phyloP scores from a whole-genome alignment of 2,888 invertebrate species.

The Sycophila texana region DNA sequence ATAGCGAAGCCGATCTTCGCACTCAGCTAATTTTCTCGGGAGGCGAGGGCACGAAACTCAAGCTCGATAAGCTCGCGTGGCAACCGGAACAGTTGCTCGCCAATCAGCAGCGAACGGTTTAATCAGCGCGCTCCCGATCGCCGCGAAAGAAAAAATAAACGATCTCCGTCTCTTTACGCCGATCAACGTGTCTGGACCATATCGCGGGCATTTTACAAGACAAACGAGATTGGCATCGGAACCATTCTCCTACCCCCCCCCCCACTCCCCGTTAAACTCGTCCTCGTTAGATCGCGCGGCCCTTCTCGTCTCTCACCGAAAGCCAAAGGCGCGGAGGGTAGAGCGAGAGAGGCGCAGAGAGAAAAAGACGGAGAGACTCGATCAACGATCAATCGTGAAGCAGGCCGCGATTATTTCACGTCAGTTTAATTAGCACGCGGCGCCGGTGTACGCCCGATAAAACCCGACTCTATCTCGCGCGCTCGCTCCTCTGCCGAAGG shows the following conservation, averaged over 20 bases:
- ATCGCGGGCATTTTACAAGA: conserved; percentile 23
- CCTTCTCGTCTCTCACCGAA: conserved; percentile 42
- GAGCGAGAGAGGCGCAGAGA: conserved; percentile 7
- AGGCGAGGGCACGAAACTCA: neutral
- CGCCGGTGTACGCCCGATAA: conserved; percentile 72
- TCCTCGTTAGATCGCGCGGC: conserved; percentile 44
- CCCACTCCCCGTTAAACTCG: conserved; percentile 25
- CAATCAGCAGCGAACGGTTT: conserved; percentile 44
- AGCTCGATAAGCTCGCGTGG: neutral
- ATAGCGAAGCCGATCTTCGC: neutral
- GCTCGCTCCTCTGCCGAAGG: conserved; percentile 4
- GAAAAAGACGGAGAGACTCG: conserved; percentile 61
- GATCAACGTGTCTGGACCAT: conserved; percentile 15
- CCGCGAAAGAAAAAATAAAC: neutral
- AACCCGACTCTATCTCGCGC: conserved; percentile 63
- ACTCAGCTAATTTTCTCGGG: neutral
- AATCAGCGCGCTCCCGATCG: conserved; percentile 17
- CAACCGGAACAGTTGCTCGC: conserved; percentile 40
- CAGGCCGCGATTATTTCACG: conserved; percentile 74
- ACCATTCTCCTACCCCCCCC: neutral
- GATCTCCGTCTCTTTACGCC: conserved; percentile 14
- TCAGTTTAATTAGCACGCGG: conserved; percentile 75
- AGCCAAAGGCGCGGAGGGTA: conserved; percentile 41
- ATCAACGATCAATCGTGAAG: conserved; percentile 75
- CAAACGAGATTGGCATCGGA: conserved; percentile 51